Evolutionary conservation across 2,888 invertebrate species (phyloP), one percentile per base, ranked within the genome.

Genomic region (Tanytarsus gracilentus): DNA sequence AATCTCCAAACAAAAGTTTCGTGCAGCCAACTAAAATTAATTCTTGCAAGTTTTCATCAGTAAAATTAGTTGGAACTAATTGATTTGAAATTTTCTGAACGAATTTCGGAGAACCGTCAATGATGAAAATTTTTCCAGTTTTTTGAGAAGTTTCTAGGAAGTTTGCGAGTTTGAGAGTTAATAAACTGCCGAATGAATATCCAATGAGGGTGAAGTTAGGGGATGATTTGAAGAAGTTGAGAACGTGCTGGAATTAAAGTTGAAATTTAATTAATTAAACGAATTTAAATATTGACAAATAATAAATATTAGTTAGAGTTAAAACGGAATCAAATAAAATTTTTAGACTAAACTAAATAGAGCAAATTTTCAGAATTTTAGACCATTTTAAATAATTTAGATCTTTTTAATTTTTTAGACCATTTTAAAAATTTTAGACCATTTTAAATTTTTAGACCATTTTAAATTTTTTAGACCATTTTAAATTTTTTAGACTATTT

Each of bases 101-200:
- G 67, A 83, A 82, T 29, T 83, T 79, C 0, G 88, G 90, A 0
- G 87, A 79, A 9, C 94, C 93, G 69, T 96, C 96, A 53, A 97
- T 77, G 11, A 91, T 78, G 66, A 85, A 75, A 1, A 88, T 66
- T 36, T 78, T 76, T 3, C 87, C 88, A 11, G 68, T 74, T 58
- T 76, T 76, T 64, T 85, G 86, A 66, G 79, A 75, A 5, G 72
- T 74, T 71, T 91, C 90, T 33, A 95, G 74, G 67, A 80, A 77
- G 5, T 81, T 74, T 4, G 84, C 86, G 62, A 95, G 74, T 69
- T 93, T 88, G 61, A 94, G 72, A 0, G 86, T 85, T 21, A 93
- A 76, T 21, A 86, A 71, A 0, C 85, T 77, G 44, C 97, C 97
- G 68, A 84, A 95, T 11, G 96, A 97, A 76, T 97, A 95, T 1